Evolutionary conservation across 2,888 invertebrate species (phyloP).

Genomic region (Cataglyphis altisquamis): DNA sequence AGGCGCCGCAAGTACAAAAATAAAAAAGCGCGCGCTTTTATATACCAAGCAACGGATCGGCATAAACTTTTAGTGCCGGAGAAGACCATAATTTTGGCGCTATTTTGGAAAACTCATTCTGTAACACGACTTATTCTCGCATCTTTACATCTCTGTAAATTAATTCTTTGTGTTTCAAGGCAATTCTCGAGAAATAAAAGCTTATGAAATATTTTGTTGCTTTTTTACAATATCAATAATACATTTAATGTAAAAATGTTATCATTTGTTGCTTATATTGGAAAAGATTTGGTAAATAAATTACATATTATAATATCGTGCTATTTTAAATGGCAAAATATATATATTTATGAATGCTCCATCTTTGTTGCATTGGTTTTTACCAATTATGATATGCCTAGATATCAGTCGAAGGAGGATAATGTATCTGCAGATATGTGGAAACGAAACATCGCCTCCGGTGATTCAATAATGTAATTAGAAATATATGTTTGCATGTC

Average conservation of each 20-base stretch:
- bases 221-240: neutral
- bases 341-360: neutral
- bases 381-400: neutral
- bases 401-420: neutral
- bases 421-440: neutral
- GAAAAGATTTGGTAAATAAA: neutral
- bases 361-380: neutral
- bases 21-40: slow-evolving; percentile 20
- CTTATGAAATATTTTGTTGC: neutral
- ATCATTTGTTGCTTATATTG: neutral
- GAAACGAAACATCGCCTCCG: neutral
- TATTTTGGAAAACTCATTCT: slow-evolving; percentile 18
- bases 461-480: slow-evolving; percentile 28
- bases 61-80: slow-evolving; percentile 52
- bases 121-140: neutral
- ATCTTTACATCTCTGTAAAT: slow-evolving; percentile 17
- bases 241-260: neutral
- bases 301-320: neutral
- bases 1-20: slow-evolving; percentile 15
- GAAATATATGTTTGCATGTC: slow-evolving; percentile 1
- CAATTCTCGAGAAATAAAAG: neutral
- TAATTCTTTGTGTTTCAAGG: slow-evolving; percentile 10
- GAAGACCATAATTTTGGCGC: slow-evolving; percentile 42
- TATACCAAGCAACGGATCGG: slow-evolving; percentile 41
- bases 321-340: neutral